phyloP scores from a whole-genome alignment of 2,888 invertebrate species.

The Chrysolina oricalcia region DNA sequence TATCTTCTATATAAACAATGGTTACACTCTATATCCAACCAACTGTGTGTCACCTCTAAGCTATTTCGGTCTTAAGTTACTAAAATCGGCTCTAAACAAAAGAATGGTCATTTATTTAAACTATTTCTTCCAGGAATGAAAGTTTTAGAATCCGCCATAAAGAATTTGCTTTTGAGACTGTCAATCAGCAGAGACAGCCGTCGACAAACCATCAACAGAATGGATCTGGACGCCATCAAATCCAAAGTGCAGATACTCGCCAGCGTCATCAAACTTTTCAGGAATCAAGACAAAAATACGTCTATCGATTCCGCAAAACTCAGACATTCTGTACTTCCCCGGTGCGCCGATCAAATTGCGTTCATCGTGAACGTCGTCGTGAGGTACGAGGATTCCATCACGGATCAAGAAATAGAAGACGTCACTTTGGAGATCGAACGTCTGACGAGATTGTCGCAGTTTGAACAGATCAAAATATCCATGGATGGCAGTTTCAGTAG shows the following conservation, averaged over 20 bases:
- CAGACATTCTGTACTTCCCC: neutral
- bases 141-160: too few relatives aligned
- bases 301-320: too few relatives aligned
- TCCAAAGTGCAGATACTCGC: conserved; percentile 58
- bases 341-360: conserved; percentile 46
- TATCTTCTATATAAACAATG: too few relatives aligned
- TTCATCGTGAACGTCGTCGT: conserved; percentile 54
- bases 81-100: too few relatives aligned
- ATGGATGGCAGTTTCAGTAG: conserved; percentile 34
- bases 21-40: too few relatives aligned
- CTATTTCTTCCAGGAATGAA: neutral
- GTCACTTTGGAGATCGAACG: conserved; percentile 63
- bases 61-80: too few relatives aligned
- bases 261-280: conserved; percentile 49
- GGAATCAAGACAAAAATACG: neutral
- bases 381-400: conserved; percentile 56
- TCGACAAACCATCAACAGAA: conserved; percentile 52
- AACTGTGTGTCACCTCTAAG: too few relatives aligned
- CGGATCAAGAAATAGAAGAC: conserved; percentile 65
- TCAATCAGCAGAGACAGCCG: conserved; percentile 33
- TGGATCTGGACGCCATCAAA: conserved; percentile 47
- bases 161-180: neutral
- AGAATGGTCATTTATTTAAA: too few relatives aligned
- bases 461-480: conserved; percentile 42
- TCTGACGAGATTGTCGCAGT: conserved; percentile 60